These are phyloP conservation scores for Otis tarda DNA, from an alignment of 2,113 vertebrate species.

Conservation along the genomic window DNA sequence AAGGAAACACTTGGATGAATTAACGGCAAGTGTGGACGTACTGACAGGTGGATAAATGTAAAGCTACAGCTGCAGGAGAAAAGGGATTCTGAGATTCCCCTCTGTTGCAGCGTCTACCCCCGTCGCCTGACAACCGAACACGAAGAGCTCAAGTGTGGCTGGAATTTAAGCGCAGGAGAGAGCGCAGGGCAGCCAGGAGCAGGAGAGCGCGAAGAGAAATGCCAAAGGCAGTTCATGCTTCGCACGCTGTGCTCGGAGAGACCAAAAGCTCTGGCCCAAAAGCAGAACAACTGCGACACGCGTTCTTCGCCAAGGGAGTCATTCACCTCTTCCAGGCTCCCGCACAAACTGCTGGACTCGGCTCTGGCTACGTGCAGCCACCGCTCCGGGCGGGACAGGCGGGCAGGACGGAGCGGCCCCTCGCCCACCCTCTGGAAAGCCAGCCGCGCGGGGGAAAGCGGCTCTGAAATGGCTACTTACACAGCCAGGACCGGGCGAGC, in stretches of 20 bases:
- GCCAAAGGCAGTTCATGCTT: not conserved
- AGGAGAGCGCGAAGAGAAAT: not conserved
- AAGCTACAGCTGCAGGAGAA: not conserved
- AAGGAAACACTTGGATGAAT: not conserved
- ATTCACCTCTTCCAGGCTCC: not conserved
- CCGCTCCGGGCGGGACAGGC: not conserved
- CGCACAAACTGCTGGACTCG: not conserved
- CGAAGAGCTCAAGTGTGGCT: not conserved
- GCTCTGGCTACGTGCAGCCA: not conserved
- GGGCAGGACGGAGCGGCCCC: not conserved
- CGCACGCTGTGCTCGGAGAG: not conserved
- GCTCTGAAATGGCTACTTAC: conserved; percentile 28
- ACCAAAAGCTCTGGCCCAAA: not conserved
- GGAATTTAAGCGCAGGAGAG: not conserved
- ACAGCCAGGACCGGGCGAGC: not conserved
- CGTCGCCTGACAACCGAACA: not conserved
- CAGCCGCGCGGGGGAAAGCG: not conserved
- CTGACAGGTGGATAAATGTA: not conserved
- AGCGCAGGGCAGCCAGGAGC: not conserved
- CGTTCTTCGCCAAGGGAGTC: not conserved
- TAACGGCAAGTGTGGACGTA: not conserved
- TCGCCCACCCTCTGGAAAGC: not conserved
- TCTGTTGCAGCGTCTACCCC: not conserved
- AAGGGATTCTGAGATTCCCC: not conserved
- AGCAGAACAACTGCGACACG: not conserved